Base-by-base conservation (phyloP, 1,140 invertebrate genomes). In the Penaeus indicus region DNA sequence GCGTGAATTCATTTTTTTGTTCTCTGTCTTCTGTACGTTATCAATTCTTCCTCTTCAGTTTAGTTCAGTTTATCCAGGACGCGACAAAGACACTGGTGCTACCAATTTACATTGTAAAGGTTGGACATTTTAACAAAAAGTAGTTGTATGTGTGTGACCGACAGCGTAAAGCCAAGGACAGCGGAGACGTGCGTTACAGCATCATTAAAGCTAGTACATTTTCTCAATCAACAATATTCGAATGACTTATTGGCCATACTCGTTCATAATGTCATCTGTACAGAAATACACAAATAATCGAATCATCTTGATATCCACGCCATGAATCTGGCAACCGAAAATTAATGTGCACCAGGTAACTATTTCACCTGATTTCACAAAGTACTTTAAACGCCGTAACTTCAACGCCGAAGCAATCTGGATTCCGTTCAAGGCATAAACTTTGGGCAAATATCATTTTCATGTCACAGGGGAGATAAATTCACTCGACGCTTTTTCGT, bases 141-240 rank as follows among this genome's bases (percentile, higher is more conserved):
- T 88, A 78, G 87, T 88, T 88, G 78, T 82, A 79, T 61, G 75
- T 84, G 84, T 88, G 87, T 84, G 87, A 88, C 87, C 87, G 81
- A 84, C 81, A 84, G 69, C 75, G 75, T 84, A 88, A 67, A 69
- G 61, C 81, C 87, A 88, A 88, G 87, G 87, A 84, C 87, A 69
- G 27, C 63, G 38, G 18, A 54, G 38, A 18, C 47, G 72, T 60
- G 75, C 83, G 80, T 87, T 69, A 77, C 69, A 25, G 42, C n/a
- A 84, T 47, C 54, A 16, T 69, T 69, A 47, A 8, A n/a, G 18
- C 38, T 42, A 8, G 16, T 38, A 67, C 47, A 47, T 25, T 5
- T 27, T 84, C n/a, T 13, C 38, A 84, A 22, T 27, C 8, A 47
- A 47, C 62, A 27, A 64, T 84, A n/a, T 84, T 38, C 69, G 32